Evolutionary conservation across 2,888 invertebrate genomes (phyloP).

Genomic region (Toxonevra muliebris): DNA sequence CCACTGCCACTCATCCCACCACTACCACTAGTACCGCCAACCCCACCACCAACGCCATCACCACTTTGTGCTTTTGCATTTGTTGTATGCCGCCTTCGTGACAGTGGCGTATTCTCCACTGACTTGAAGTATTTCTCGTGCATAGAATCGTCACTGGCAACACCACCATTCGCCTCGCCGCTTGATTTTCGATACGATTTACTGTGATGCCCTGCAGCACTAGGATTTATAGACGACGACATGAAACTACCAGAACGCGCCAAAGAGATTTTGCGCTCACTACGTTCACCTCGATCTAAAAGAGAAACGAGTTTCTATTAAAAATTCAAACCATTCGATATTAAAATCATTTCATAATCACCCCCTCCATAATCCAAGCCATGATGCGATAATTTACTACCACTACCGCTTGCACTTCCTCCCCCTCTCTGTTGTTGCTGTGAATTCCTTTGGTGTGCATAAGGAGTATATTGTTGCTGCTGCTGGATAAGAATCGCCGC

Average conservation of each 20-base stretch:
- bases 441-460: slow-evolving; percentile 54
- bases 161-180: slow-evolving; percentile 58
- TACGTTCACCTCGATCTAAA: slow-evolving; percentile 38
- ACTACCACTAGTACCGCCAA: slow-evolving; percentile 54
- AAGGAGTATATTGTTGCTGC: slow-evolving; percentile 35
- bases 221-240: slow-evolving; percentile 61
- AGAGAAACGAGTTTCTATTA: not conserved
- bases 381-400: slow-evolving; percentile 41
- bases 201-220: slow-evolving; percentile 57
- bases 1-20: slow-evolving; percentile 53
- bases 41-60: slow-evolving; percentile 51
- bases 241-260: slow-evolving; percentile 64
- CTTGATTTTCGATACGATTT: slow-evolving; percentile 60
- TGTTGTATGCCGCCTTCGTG: slow-evolving; percentile 66
- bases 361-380: slow-evolving; percentile 44
- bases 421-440: slow-evolving; percentile 44
- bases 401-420: slow-evolving; percentile 31
- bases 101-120: slow-evolving; percentile 75
- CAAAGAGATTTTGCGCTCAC: slow-evolving; percentile 57
- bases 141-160: slow-evolving; percentile 82
- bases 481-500: not conserved
- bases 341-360: slow-evolving; percentile 30
- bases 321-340: not conserved
- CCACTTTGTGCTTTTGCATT: slow-evolving; percentile 49
- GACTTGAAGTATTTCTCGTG: slow-evolving; percentile 82